Percentiles rank a stretch among this genome's conserved stretches.
These are phyloP conservation scores for Gerris lacustris DNA, from an alignment of 2,888 invertebrate genomes.

Conservation along the genomic window DNA sequence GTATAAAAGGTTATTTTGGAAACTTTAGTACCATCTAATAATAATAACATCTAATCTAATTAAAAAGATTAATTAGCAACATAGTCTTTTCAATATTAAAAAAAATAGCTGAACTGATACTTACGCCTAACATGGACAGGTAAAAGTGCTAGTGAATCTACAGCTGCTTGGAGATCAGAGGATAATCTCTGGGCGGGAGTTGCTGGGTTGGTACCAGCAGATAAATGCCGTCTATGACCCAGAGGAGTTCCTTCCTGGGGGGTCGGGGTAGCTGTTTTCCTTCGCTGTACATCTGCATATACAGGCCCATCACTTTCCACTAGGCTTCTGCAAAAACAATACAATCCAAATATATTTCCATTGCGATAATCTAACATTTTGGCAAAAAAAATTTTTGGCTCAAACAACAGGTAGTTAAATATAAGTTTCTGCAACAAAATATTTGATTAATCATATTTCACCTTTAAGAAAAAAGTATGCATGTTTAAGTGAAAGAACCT, in stretches of 20 bases:
- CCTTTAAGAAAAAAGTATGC: no score
- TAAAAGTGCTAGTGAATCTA: slow-evolving; percentile 43
- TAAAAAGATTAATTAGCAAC: no score
- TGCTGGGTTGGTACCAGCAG: slow-evolving; percentile 38
- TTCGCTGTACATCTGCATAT: slow-evolving; percentile 38
- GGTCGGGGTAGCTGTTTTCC: slow-evolving; percentile 32
- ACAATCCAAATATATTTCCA: not conserved
- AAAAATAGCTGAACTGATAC: slow-evolving; percentile 11
- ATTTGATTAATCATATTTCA: no score
- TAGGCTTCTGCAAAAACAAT: slow-evolving; percentile 21
- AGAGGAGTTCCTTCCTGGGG: slow-evolving; percentile 40
- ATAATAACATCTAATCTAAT: no score
- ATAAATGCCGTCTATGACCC: slow-evolving; percentile 46
- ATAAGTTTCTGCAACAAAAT: no score
- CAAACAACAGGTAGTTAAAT: no score
- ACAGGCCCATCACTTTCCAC: slow-evolving; percentile 35
- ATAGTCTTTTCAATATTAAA: no score
- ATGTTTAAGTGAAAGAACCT: no score
- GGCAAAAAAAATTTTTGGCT: not conserved
- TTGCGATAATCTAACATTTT: no score
- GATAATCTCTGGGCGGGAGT: slow-evolving; percentile 46
- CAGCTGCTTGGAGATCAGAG: slow-evolving; percentile 48
- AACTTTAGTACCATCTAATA: no score
- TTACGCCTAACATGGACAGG: slow-evolving; percentile 31
- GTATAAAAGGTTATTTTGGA: no score